These are phyloP conservation scores for Girardia tigrina DNA, from an alignment of 2,888 invertebrate species.

Conservation along the genomic window DNA sequence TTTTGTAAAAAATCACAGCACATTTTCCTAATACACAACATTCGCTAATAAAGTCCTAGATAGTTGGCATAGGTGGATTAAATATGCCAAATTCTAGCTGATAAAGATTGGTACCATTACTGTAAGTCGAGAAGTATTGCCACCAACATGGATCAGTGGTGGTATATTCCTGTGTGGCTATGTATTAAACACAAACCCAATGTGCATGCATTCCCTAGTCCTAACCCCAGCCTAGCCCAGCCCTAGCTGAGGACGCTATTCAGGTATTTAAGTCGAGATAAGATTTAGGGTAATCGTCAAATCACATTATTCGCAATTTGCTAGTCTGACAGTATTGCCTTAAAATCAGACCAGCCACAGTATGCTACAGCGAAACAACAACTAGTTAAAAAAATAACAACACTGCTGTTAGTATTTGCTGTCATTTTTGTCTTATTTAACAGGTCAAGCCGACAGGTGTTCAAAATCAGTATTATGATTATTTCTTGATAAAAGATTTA, in stretches of 20 bases:
- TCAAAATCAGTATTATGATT: constrained; percentile 3
- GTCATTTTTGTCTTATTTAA: constrained; percentile 23
- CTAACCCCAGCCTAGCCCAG: no score
- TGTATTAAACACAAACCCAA: neutral
- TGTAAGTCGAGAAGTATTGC: constrained; percentile 18
- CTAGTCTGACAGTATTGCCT: constrained; percentile 23
- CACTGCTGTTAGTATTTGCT: constrained; percentile 23
- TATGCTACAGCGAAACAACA: constrained; percentile 9
- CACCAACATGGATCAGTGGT: constrained; percentile 23
- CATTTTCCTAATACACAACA: neutral
- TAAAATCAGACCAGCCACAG: constrained; percentile 7
- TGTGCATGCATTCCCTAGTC: neutral
- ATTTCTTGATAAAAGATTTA: neutral
- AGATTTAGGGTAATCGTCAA: constrained; percentile 10
- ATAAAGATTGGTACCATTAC: constrained; percentile 23
- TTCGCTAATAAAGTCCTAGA: constrained; percentile 2
- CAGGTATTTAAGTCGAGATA: constrained; percentile 23
- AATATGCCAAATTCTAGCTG: constrained; percentile 13
- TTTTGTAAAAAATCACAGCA: neutral
- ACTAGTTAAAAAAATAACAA: constrained; percentile 20
- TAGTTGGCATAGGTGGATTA: constrained; percentile 20
- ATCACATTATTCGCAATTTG: constrained; percentile 1
- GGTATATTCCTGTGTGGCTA: constrained; percentile 23
- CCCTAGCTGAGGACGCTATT: neutral
- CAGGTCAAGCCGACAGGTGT: constrained; percentile 23